phyloP scores from a whole-genome alignment of 2,888 invertebrate genomes.

The Noctua janthina region DNA sequence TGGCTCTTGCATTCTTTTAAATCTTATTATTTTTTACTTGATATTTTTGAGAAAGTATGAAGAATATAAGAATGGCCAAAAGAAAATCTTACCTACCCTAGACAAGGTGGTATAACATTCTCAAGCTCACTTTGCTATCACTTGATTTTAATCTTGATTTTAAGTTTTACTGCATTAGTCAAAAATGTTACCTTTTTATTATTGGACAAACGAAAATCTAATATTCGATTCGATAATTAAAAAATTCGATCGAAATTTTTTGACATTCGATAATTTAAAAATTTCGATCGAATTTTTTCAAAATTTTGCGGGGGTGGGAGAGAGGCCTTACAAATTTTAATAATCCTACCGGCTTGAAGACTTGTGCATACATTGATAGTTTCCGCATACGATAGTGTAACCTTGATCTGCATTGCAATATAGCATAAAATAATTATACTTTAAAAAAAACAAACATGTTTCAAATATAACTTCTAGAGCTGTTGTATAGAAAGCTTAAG shows the following conservation, averaged over 20 bases:
- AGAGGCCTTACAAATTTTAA: too few relatives aligned
- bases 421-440: neutral
- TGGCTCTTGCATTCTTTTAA: neutral
- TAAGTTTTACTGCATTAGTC: too few relatives aligned
- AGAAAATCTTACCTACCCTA: neutral
- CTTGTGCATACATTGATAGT: neutral
- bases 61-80: too few relatives aligned
- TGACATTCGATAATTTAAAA: too few relatives aligned
- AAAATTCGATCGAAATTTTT: too few relatives aligned
- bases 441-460: neutral
- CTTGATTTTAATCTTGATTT: too few relatives aligned
- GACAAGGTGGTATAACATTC: neutral
- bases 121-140: too few relatives aligned
- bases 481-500: neutral
- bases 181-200: too few relatives aligned
- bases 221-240: too few relatives aligned
- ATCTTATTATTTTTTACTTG: neutral
- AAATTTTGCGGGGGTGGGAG: too few relatives aligned
- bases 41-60: neutral
- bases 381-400: conserved; percentile 17
- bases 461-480: neutral
- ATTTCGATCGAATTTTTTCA: too few relatives aligned
- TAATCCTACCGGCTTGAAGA: neutral
- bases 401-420: neutral
- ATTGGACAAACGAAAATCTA: too few relatives aligned